Evolutionary conservation across 2,797 vertebrate genomes (phyloP).

Genomic region (Poliocrania exsul): DNA sequence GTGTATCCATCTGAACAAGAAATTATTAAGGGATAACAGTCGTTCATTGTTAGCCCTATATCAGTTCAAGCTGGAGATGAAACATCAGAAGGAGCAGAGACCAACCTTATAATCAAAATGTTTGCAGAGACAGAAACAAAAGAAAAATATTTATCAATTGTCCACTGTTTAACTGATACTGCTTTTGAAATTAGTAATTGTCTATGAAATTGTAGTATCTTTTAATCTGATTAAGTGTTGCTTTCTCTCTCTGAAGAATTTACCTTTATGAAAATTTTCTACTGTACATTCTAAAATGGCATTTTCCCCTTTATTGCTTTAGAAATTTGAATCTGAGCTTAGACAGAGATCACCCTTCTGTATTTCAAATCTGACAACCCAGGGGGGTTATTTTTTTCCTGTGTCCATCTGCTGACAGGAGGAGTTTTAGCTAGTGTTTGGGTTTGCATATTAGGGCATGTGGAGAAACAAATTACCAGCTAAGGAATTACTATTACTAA

Average conservation of each 20-base stretch:
- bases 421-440: neutral
- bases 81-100: neutral
- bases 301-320: neutral
- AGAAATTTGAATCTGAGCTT: neutral
- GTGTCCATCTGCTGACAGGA: slow-evolving; percentile 16
- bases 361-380: neutral
- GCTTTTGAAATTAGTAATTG: neutral
- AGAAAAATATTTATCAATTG: neutral
- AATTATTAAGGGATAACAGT: neutral
- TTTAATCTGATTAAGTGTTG: neutral
- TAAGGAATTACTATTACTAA: neutral
- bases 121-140: neutral
- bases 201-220: neutral
- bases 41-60: neutral
- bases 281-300: neutral
- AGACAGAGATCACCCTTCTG: neutral
- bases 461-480: slow-evolving; percentile 31
- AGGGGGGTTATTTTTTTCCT: neutral
- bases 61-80: neutral
- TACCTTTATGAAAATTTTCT: neutral
- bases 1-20: neutral
- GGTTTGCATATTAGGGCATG: neutral
- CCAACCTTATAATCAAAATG: neutral
- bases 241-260: neutral
- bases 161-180: neutral